Evolutionary conservation across 2,888 invertebrate genomes (phyloP), one percentile per base, ranked within the genome.

Genomic region (Eilema griseolum): DNA sequence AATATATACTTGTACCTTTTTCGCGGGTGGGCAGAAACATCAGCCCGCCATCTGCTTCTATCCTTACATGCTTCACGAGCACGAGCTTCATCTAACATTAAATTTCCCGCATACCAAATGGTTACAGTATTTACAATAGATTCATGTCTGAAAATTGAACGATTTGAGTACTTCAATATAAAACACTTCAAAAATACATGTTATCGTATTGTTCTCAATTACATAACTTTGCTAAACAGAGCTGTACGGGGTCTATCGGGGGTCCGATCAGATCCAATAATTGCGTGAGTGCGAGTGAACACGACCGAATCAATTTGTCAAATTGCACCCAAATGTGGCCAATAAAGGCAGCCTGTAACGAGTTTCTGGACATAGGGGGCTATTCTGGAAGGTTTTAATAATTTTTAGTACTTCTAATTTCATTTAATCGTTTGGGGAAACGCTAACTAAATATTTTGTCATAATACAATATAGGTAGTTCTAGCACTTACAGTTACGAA

Each of bases 241-340:
- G 73, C 76, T 75, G 71, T 70, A 28, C 23, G 31, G 23, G 66
- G 70, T 73, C 73, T 82, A 79, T 83, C 78, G 69, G 71, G 72
- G 74, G 72, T 66, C 76, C 83, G 85, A 83, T 86, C 85, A 71
- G 72, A 31, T 75, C 82, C 80, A 80, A 84, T 85, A 86, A 86
- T 87, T 85, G 88, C 85, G 83, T 79, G 73, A 83, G 83, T 66
- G 83, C 80, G 73, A 83, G 83, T 66, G 83, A 80, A 84, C 82
- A 82, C 79, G 78, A 83, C 76, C 75, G 83, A 87, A 90, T 90
- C 90, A 90, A 90, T 90, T 89, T 90, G 87, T 88, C 89, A 88
- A 85, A 84, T 80, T 78, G 83, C 79, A 78, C 77, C 80, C 77
- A 81, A 83, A 83, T 85, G 85, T 86, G 85, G 77, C 79, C 83